Conservation (phyloP, 2,888 invertebrate species). For the Zhuqinia jingwanae region DNA sequence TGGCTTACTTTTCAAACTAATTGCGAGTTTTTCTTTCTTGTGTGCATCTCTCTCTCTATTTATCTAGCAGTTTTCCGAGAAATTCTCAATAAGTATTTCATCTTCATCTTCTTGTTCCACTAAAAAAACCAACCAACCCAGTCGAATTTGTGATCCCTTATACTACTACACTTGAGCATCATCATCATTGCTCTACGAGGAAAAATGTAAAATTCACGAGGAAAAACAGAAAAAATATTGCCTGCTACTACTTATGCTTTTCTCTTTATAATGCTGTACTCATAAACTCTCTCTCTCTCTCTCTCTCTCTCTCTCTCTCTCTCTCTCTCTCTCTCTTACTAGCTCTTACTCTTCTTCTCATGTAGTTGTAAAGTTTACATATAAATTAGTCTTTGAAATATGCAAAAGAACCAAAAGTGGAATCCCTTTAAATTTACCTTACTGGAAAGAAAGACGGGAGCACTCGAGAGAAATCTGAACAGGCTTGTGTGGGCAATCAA, state of each 20-base stretch:
- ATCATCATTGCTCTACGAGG: too few species aligned
- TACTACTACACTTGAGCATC: too few species aligned
- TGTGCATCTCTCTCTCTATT: neutral
- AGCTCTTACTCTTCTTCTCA: too few species aligned
- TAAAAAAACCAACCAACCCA: neutral
- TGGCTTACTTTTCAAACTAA: neutral
- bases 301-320: too few species aligned
- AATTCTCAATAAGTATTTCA: constrained; percentile 11
- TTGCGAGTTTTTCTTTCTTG: constrained; percentile 4
- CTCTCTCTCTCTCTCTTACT: too few species aligned
- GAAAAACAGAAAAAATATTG: too few species aligned
- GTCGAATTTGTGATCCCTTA: too few species aligned
- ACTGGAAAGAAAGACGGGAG: neutral
- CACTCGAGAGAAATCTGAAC: neutral
- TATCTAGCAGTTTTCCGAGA: neutral
- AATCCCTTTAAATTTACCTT: neutral
- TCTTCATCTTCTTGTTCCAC: neutral
- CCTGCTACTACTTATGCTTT: too few species aligned
- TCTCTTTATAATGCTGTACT: too few species aligned
- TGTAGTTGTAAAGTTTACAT: constrained; percentile 9
- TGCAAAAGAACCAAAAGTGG: neutral
- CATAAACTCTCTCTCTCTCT: neutral
- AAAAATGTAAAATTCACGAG: too few species aligned
- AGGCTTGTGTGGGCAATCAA: neutral
- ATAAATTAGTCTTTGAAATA: constrained; percentile 14